These are phyloP conservation scores for Adrianichthys oophorus DNA, from an alignment of 2,797 vertebrate genomes.

Conservation along the genomic window DNA sequence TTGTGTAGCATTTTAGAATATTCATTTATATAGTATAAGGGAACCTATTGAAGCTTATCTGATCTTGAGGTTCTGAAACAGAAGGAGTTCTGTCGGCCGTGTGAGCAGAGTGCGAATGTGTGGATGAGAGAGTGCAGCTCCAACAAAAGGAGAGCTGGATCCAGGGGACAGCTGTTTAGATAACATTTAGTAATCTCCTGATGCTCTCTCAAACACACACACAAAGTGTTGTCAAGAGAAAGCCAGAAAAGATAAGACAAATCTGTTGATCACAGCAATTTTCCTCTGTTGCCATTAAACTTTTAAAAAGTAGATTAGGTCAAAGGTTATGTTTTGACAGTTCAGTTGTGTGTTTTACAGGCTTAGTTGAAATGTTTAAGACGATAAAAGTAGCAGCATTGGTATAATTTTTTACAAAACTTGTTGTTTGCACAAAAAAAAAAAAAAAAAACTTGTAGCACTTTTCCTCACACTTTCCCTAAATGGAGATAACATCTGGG, in stretches of 20 bases:
- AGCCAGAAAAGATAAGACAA: slow-evolving; percentile 1
- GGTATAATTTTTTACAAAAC: slow-evolving; percentile 25
- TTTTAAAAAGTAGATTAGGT: not conserved
- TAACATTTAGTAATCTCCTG: slow-evolving; percentile 43
- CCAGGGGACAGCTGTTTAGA: slow-evolving; percentile 56
- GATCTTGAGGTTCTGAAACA: slow-evolving; percentile 30
- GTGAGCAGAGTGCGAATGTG: slow-evolving; percentile 51
- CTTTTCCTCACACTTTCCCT: slow-evolving; percentile 64
- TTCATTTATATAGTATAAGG: not conserved
- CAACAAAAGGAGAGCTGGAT: slow-evolving; percentile 37
- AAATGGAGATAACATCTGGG: slow-evolving; percentile 74
- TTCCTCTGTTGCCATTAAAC: not conserved
- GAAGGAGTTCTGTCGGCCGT: slow-evolving; percentile 39
- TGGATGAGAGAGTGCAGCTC: slow-evolving; percentile 63
- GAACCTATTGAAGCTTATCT: slow-evolving; percentile 53
- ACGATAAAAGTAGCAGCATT: slow-evolving; percentile 42
- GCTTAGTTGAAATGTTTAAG: slow-evolving; percentile 6
- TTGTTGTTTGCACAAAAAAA: no score
- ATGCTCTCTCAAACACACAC: slow-evolving; percentile 8
- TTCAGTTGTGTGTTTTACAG: slow-evolving; percentile 19
- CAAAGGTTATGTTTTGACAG: not conserved
- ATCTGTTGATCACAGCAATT: not conserved
- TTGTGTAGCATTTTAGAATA: not conserved
- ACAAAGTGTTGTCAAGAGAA: not conserved
- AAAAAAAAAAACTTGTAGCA: slow-evolving; percentile 25